Percentiles rank a stretch among this genome's conserved stretches.
Evolutionary conservation across 2,113 vertebrate species (phyloP).

Genomic region (Alligator mississippiensis): DNA sequence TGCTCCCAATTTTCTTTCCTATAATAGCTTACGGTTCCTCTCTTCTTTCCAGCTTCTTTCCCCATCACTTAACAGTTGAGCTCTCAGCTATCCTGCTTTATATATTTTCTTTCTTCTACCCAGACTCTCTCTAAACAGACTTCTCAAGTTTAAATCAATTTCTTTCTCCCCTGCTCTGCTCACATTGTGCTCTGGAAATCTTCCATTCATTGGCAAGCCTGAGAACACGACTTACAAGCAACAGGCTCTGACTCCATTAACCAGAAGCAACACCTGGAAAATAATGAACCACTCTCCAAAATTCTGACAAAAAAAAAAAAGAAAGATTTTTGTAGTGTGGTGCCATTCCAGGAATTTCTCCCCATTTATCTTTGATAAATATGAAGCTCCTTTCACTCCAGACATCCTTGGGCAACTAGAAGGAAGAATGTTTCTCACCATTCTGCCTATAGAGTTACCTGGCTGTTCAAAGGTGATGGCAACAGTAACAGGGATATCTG

Average conservation of each 20-base stretch:
- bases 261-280: neutral
- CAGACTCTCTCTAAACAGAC: neutral
- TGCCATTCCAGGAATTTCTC: neutral
- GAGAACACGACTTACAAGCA: neutral
- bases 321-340: neutral
- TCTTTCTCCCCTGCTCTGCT: rapidly evolving
- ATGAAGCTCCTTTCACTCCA: neutral
- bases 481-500: neutral
- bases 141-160: neutral
- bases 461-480: neutral
- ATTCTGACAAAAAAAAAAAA: neutral
- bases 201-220: neutral
- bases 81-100: neutral
- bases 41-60: neutral
- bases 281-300: neutral
- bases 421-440: neutral
- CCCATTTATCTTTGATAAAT: neutral
- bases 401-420: neutral
- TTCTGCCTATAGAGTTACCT: neutral
- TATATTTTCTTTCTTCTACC: neutral
- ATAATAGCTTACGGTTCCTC: neutral
- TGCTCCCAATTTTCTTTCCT: constrained; percentile 20
- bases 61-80: neutral
- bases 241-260: neutral
- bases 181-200: neutral